Percentiles rank a stretch among this genome's conserved stretches.
Conservation (phyloP, 1,140 invertebrate genomes). For the Melipona quadrifasciata region DNA sequence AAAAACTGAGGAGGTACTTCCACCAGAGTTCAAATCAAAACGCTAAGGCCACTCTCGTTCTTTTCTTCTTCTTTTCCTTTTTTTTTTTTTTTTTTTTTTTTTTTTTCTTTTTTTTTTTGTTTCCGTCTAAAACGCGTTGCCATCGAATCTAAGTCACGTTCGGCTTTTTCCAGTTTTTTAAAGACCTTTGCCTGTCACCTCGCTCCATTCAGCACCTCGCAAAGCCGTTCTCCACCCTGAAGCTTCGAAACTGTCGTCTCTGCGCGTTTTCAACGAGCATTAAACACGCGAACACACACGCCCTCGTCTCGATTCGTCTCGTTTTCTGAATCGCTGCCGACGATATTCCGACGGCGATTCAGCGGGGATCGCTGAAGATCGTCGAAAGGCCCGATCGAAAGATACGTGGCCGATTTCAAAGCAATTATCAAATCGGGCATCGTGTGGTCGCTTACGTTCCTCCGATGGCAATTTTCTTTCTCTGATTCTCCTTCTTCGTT, state of each 20-base stretch:
- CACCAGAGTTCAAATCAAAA: not conserved
- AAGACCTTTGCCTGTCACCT: not conserved
- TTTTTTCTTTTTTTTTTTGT: too few relatives aligned
- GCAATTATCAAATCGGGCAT: not conserved
- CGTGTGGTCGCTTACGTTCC: not conserved
- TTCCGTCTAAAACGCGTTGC: too few relatives aligned
- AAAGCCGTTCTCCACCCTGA: not conserved
- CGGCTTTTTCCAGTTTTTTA: not conserved
- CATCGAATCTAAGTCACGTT: not conserved
- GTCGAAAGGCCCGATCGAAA: too few relatives aligned
- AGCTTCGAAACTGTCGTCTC: not conserved
- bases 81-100: too few relatives aligned
- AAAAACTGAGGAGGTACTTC: not conserved
- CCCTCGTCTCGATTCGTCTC: not conserved
- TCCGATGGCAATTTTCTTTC: not conserved
- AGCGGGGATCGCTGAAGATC: not conserved
- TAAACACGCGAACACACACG: constrained; percentile 6
- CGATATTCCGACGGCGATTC: not conserved
- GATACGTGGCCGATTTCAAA: not conserved
- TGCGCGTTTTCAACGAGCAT: not conserved
- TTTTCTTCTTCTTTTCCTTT: too few relatives aligned
- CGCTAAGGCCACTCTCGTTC: too few relatives aligned
- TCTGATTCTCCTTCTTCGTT: not conserved
- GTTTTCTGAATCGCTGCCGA: not conserved
- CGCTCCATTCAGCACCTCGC: not conserved